A percentile compares a stretch with the other conserved stretches of the same genome.
Conservation (phyloP, 2,797 vertebrate species). For the Anniella stebbinsi region DNA sequence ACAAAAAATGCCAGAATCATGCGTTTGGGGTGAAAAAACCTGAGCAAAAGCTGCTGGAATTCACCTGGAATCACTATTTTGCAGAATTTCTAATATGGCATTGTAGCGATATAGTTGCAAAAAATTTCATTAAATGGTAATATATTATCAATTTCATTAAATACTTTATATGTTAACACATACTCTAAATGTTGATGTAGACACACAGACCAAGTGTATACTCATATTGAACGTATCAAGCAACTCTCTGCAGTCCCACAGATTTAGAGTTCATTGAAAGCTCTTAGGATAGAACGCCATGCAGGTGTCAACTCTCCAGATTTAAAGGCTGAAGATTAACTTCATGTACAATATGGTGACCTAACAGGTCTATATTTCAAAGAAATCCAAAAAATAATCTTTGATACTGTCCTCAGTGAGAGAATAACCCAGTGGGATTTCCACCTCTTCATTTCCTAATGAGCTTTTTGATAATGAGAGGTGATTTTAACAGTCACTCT, state of each 20-base stretch:
- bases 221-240: slow-evolving; percentile 54
- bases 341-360: slow-evolving; percentile 80
- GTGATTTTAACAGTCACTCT: slow-evolving; percentile 88
- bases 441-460: slow-evolving; percentile 87
- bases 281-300: slow-evolving; percentile 68
- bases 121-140: slow-evolving; percentile 41
- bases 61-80: neutral
- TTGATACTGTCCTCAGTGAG: slow-evolving; percentile 73
- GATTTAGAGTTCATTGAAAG: slow-evolving; percentile 72
- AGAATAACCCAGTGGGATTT: slow-evolving; percentile 84
- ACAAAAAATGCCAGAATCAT: neutral
- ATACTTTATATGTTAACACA: neutral
- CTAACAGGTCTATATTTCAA: slow-evolving; percentile 78
- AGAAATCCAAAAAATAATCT: slow-evolving; percentile 83
- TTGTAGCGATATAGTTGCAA: slow-evolving; percentile 35
- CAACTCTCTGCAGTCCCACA: slow-evolving; percentile 61
- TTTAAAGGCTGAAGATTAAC: slow-evolving; percentile 81
- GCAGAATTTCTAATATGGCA: slow-evolving; percentile 11
- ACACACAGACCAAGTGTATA: slow-evolving; percentile 49
- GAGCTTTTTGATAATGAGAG: slow-evolving; percentile 87
- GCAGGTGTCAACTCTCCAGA: slow-evolving; percentile 72
- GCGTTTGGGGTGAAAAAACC: slow-evolving; percentile 3
- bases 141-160: slow-evolving; percentile 8
- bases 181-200: slow-evolving; percentile 12
- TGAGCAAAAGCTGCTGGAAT: neutral